These are phyloP conservation scores for Sebastolobus alascanus DNA, from an alignment of 2,797 vertebrate genomes.

Conservation along the genomic window DNA sequence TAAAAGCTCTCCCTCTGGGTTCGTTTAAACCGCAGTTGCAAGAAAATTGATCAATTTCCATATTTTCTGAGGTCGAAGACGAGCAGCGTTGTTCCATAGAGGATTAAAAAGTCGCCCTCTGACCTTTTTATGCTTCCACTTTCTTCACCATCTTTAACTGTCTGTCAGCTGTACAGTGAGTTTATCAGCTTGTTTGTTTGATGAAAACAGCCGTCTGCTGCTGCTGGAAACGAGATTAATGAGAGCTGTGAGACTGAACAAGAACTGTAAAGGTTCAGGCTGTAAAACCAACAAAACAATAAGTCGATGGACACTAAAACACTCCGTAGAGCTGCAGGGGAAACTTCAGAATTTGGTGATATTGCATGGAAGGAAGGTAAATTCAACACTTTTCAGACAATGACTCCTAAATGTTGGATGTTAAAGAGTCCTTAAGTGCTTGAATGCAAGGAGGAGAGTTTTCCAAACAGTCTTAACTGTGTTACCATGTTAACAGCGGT, in stretches of 20 bases:
- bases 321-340: neutral
- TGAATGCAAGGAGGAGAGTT: no score
- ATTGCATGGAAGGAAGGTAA: neutral
- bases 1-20: neutral
- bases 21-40: neutral
- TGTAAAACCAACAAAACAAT: neutral
- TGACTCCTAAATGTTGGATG: no score
- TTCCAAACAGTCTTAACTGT: no score
- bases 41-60: neutral
- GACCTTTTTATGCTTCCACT: neutral
- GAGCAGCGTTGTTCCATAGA: neutral
- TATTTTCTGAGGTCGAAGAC: neutral
- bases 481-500: no score
- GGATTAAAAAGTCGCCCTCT: neutral
- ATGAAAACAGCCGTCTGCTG: neutral
- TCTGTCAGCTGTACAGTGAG: neutral
- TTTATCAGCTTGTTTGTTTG: neutral
- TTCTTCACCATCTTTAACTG: neutral
- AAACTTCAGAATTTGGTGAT: neutral
- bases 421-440: no score
- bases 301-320: neutral
- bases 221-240: neutral
- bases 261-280: neutral
- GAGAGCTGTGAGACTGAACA: neutral
- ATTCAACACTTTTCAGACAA: neutral